phyloP scores from a whole-genome alignment of 2,113 vertebrate species.

The Oncorhynchus tshawytscha region DNA sequence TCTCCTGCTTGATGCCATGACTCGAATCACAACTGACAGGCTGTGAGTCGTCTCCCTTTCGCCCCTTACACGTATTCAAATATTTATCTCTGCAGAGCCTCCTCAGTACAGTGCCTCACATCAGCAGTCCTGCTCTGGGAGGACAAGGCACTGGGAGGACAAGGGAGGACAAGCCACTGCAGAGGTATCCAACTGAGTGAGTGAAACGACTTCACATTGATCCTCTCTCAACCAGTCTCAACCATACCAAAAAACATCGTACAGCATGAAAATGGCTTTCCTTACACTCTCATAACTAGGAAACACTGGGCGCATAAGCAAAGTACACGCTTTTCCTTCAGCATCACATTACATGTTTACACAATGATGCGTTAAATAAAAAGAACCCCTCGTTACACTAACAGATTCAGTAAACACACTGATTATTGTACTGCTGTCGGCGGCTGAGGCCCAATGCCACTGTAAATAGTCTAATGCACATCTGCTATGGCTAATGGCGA shows the following conservation, averaged over 20 bases:
- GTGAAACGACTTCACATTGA: constrained; percentile 53
- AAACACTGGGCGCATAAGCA: too few relatives aligned
- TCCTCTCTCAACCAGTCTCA: not conserved
- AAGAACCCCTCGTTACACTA: constrained; percentile 29
- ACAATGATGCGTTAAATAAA: not conserved
- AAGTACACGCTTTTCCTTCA: too few relatives aligned
- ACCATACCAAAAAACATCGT: not conserved
- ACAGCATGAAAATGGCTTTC: constrained; percentile 8
- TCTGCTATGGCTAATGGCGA: constrained; percentile 68
- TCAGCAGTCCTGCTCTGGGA: constrained; percentile 59
- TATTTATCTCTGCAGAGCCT: constrained; percentile 48
- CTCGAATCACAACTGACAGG: constrained; percentile 66
- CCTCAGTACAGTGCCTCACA: constrained; percentile 8
- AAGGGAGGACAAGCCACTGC: constrained; percentile 56
- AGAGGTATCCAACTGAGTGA: constrained; percentile 62
- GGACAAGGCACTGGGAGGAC: constrained; percentile 62
- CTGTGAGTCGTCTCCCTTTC: constrained; percentile 69
- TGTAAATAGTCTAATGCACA: constrained; percentile 76
- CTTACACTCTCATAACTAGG: too few relatives aligned
- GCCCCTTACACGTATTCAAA: constrained; percentile 61
- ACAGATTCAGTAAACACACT: constrained; percentile 64
- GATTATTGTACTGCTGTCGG: constrained; percentile 69
- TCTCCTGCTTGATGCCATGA: constrained; percentile 50
- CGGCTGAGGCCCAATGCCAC: constrained; percentile 67
- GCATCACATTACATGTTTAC: constrained; percentile 7